Evolutionary conservation across 2,888 invertebrate species (phyloP).

Genomic region (Timandra comae): DNA sequence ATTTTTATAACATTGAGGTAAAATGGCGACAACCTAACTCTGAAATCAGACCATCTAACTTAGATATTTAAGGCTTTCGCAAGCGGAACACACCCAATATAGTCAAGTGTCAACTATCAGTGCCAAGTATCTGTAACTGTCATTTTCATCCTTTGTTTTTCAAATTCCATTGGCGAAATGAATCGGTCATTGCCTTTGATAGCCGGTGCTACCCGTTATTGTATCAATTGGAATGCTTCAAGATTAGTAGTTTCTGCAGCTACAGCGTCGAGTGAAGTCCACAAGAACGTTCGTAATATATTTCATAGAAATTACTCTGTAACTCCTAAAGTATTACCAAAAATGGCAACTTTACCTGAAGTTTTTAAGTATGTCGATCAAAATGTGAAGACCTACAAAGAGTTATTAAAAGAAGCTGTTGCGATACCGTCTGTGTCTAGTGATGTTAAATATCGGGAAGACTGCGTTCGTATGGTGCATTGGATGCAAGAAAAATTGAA

Average conservation of each 20-base stretch:
- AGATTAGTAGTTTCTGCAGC: slow-evolving; percentile 26
- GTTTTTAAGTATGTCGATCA: slow-evolving; percentile 85
- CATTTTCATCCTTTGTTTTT: no score
- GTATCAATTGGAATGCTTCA: slow-evolving; percentile 27
- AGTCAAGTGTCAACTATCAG: no score
- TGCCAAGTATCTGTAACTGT: no score
- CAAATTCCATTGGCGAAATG: no score
- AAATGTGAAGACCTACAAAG: slow-evolving; percentile 85
- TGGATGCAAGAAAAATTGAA: slow-evolving; percentile 85
- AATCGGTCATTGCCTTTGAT: slow-evolving; percentile 24
- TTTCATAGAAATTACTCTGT: slow-evolving; percentile 32
- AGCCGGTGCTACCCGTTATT: slow-evolving; percentile 20
- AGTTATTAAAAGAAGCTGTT: slow-evolving; percentile 88
- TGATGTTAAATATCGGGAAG: slow-evolving; percentile 87
- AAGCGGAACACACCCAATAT: no score
- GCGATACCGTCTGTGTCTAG: slow-evolving; percentile 97
- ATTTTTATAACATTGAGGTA: no score
- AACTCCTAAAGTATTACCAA: slow-evolving; percentile 33
- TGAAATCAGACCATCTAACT: no score
- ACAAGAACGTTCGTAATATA: slow-evolving; percentile 24
- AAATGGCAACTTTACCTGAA: slow-evolving; percentile 59
- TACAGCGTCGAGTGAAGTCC: slow-evolving; percentile 21
- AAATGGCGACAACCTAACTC: no score
- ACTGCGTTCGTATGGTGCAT: slow-evolving; percentile 90
- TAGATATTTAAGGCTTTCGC: no score